Evolutionary conservation across 2,113 vertebrate species (phyloP).

Genomic region (Nibea albiflora): DNA sequence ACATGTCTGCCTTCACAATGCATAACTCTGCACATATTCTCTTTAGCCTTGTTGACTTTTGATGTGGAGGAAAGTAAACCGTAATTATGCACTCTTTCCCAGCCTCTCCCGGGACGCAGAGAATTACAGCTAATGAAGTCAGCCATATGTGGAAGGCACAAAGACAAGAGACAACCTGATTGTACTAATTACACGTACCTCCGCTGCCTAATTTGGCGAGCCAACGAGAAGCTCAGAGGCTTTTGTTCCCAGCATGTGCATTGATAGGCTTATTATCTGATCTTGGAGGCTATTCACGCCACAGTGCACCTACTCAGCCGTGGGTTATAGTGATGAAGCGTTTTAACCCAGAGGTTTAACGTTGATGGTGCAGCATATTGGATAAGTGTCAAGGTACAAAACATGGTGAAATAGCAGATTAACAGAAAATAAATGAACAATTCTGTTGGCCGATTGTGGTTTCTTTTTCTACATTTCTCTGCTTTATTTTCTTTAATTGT

Average conservation of each 20-base stretch:
- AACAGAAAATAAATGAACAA: neutral
- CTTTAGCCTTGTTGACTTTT: constrained; percentile 63
- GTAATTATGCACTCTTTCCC: constrained; percentile 59
- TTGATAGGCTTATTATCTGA: constrained; percentile 69
- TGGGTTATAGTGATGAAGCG: constrained; percentile 48
- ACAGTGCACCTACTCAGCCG: constrained; percentile 51
- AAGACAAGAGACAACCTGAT: constrained; percentile 70
- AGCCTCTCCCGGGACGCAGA: constrained; percentile 51
- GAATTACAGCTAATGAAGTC: constrained; percentile 72
- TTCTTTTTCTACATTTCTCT: neutral
- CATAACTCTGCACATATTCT: constrained; percentile 27
- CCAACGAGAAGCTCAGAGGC: constrained; percentile 50
- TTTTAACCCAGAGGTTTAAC: constrained; percentile 44
- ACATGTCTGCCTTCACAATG: constrained; percentile 26
- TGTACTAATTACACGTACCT: constrained; percentile 73
- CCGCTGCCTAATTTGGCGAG: constrained; percentile 63
- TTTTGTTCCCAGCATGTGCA: constrained; percentile 71
- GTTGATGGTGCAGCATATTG: constrained; percentile 14
- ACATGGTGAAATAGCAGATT: neutral
- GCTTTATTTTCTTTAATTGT: neutral
- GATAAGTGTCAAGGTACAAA: constrained; percentile 7
- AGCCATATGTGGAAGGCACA: constrained; percentile 65
- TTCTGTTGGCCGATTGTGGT: too few relatives aligned
- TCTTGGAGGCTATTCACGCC: constrained; percentile 43
- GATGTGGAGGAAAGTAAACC: constrained; percentile 69